A percentile compares a stretch with the other conserved stretches of the same genome.
Evolutionary conservation across 2,888 invertebrate genomes (phyloP).

Genomic region (Drosophila ustulata): DNA sequence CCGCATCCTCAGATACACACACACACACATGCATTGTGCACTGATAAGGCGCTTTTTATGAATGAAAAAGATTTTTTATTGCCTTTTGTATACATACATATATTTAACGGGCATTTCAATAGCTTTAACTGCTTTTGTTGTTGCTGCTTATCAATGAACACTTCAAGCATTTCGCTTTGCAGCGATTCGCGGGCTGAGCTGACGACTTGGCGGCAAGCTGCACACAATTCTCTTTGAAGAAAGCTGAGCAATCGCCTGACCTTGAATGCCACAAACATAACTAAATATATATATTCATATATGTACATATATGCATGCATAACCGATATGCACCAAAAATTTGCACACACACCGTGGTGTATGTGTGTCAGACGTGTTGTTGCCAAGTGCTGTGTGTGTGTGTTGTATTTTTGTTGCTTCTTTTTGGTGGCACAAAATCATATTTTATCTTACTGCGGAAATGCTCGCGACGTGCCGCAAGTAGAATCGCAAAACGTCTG

Average conservation of each 20-base stretch:
- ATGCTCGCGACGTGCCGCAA: slow-evolving; percentile 73
- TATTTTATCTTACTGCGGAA: slow-evolving; percentile 78
- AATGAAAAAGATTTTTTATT: slow-evolving; percentile 74
- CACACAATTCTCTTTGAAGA: slow-evolving; percentile 65
- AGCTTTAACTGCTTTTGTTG: slow-evolving; percentile 55
- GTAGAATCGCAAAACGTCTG: slow-evolving; percentile 52
- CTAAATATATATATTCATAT: background rate
- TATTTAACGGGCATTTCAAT: slow-evolving; percentile 56
- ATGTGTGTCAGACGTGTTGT: slow-evolving; percentile 50
- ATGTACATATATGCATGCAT: slow-evolving; percentile 15
- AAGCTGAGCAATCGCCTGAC: slow-evolving; percentile 55
- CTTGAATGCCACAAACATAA: slow-evolving; percentile 52
- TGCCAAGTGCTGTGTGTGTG: slow-evolving; percentile 19
- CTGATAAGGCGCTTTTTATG: slow-evolving; percentile 73
- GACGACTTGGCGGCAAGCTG: slow-evolving; percentile 60
- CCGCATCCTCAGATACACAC: slow-evolving; percentile 34
- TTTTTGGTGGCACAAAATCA: slow-evolving; percentile 56
- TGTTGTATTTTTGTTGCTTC: slow-evolving; percentile 25
- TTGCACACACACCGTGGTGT: slow-evolving; percentile 14
- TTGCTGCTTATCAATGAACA: slow-evolving; percentile 65
- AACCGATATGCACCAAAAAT: slow-evolving; percentile 21
- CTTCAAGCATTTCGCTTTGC: slow-evolving; percentile 42
- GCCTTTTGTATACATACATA: slow-evolving; percentile 49
- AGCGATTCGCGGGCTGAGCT: slow-evolving; percentile 25
- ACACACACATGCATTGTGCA: slow-evolving; percentile 4